A percentile compares a stretch with the other conserved stretches of the same genome.
Evolutionary conservation across 1,140 invertebrate genomes (phyloP).

Genomic region (Rhopalosiphum maidis): DNA sequence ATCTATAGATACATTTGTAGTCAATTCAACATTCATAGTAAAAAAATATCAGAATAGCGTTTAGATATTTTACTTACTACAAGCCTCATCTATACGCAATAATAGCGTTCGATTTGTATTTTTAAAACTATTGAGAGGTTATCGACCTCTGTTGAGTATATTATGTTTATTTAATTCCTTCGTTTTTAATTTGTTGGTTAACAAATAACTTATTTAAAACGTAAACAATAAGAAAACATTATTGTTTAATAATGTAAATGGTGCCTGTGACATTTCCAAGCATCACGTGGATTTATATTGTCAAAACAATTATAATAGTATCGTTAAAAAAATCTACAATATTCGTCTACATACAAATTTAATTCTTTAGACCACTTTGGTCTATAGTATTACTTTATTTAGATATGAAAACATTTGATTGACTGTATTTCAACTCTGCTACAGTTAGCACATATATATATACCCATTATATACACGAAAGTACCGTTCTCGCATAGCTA

Average conservation of each 20-base stretch:
- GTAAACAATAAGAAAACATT: neutral
- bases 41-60: neutral
- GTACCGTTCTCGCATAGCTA: conserved; percentile 26
- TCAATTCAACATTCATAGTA: neutral
- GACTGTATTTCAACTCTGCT: neutral
- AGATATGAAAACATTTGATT: neutral
- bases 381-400: neutral
- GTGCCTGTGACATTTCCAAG: neutral
- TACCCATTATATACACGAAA: neutral
- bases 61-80: neutral
- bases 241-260: neutral
- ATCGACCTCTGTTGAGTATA: neutral
- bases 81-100: neutral
- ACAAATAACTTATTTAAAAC: neutral
- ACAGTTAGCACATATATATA: neutral
- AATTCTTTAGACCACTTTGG: neutral
- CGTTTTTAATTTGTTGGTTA: neutral
- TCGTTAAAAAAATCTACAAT: neutral
- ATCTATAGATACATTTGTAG: neutral
- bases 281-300: neutral
- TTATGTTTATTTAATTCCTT: neutral
- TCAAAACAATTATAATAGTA: neutral
- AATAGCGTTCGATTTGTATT: neutral
- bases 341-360: neutral
- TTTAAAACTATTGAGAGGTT: neutral